These are phyloP conservation scores for Agrochola lota DNA, from an alignment of 2,888 invertebrate genomes.

Conservation along the genomic window DNA sequence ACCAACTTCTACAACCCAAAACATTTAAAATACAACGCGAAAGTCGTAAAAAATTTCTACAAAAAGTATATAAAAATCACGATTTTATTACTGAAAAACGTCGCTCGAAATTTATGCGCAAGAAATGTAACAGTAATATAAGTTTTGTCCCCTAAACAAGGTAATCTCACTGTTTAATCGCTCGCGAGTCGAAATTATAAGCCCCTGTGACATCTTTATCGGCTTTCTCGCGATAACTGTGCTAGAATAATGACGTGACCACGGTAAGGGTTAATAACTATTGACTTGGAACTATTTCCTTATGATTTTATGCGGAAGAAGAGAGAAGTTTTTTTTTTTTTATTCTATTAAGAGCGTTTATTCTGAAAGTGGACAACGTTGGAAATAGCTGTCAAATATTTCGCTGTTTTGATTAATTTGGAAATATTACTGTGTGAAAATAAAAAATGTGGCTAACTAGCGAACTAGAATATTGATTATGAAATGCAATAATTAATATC, in stretches of 20 bases:
- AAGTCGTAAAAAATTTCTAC: conserved; percentile 53
- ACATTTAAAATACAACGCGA: conserved; percentile 38
- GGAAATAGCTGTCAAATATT: too few relatives aligned
- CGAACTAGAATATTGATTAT: too few relatives aligned
- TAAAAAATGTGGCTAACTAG: too few relatives aligned
- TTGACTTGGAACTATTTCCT: conserved; percentile 21
- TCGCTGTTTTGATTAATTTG: too few relatives aligned
- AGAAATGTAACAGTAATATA: conserved; percentile 61
- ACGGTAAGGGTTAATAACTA: conserved; percentile 32
- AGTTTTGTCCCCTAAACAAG: conserved; percentile 71
- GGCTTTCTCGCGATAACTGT: conserved; percentile 68
- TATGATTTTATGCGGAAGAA: not conserved
- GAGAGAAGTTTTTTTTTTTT: too few relatives aligned
- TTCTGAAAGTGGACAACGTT: too few relatives aligned
- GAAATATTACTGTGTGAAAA: too few relatives aligned
- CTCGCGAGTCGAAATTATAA: conserved; percentile 77
- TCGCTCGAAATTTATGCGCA: conserved; percentile 57
- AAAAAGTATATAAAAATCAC: conserved; percentile 44
- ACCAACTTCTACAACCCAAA: conserved; percentile 29
- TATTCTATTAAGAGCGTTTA: not conserved
- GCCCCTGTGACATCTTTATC: conserved; percentile 87
- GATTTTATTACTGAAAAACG: conserved; percentile 62
- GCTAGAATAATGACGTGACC: conserved; percentile 66
- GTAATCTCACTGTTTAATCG: conserved; percentile 77
- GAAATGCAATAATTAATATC: too few relatives aligned